These are phyloP conservation scores for Apodemus agrarius DNA, from an alignment of 2,797 vertebrate species.

Conservation along the genomic window DNA sequence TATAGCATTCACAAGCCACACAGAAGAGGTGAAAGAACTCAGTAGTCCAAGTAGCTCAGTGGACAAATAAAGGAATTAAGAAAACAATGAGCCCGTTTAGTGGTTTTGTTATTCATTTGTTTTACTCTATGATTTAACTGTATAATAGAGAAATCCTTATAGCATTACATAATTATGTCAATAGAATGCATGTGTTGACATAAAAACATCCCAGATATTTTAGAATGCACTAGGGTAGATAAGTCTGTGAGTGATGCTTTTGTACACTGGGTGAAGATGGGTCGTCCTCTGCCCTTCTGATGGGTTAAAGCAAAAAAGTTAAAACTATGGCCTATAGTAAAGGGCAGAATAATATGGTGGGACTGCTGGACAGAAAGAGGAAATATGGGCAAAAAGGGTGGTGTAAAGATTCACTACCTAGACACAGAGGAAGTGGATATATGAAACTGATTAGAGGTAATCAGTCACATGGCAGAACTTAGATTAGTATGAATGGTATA, in stretches of 20 bases:
- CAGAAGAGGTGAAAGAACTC: background rate
- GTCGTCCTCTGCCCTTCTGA: background rate
- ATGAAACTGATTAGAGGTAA: background rate
- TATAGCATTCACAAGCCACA: background rate
- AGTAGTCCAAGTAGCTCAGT: background rate
- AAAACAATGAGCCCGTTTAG: background rate
- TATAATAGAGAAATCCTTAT: background rate
- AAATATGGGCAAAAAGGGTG: background rate
- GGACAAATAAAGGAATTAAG: background rate
- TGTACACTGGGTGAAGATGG: background rate
- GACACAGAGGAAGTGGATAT: background rate
- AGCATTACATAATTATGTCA: too few relatives aligned
- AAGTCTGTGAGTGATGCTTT: background rate
- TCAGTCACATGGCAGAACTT: background rate
- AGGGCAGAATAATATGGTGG: background rate
- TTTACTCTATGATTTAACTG: background rate
- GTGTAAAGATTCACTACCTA: background rate
- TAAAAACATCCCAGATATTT: background rate
- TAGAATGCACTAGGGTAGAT: background rate
- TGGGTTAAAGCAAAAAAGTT: background rate
- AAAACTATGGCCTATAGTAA: background rate
- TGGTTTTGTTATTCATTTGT: background rate
- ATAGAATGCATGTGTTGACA: background rate
- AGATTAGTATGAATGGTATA: background rate
- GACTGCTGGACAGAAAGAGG: background rate